Evolutionary conservation across 2,888 invertebrate genomes (phyloP).

Genomic region (Globia sparganii): DNA sequence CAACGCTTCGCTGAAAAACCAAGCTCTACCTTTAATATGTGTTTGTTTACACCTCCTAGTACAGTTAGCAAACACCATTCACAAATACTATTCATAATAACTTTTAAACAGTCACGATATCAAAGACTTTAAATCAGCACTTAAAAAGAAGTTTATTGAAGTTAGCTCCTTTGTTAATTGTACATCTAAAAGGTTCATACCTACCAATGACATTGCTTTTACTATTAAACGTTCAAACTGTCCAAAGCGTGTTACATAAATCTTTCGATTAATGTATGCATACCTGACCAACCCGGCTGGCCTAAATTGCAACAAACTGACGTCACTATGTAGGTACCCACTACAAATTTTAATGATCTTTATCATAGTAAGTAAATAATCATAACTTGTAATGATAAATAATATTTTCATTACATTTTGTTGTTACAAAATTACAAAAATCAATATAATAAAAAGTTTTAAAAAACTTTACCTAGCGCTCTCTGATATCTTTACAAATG

Average conservation of each 20-base stretch:
- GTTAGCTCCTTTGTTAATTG: neutral
- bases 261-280: constrained; percentile 71
- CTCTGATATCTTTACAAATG: neutral
- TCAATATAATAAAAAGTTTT: too few relatives aligned
- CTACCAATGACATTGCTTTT: constrained; percentile 10
- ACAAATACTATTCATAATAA: neutral
- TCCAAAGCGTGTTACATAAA: constrained; percentile 53
- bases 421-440: neutral
- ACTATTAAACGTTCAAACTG: constrained; percentile 31
- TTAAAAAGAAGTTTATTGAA: too few relatives aligned
- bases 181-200: neutral
- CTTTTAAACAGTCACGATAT: neutral
- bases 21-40: neutral
- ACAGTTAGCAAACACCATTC: too few relatives aligned
- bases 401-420: neutral
- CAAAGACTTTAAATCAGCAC: neutral
- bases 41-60: neutral
- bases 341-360: constrained; percentile 39
- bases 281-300: constrained; percentile 70
- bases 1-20: neutral
- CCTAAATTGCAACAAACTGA: constrained; percentile 75
- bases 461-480: neutral
- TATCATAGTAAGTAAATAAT: neutral
- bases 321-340: constrained; percentile 65
- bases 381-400: neutral